Conservation (phyloP, 1,140 invertebrate genomes). For the Aphis gossypii region DNA sequence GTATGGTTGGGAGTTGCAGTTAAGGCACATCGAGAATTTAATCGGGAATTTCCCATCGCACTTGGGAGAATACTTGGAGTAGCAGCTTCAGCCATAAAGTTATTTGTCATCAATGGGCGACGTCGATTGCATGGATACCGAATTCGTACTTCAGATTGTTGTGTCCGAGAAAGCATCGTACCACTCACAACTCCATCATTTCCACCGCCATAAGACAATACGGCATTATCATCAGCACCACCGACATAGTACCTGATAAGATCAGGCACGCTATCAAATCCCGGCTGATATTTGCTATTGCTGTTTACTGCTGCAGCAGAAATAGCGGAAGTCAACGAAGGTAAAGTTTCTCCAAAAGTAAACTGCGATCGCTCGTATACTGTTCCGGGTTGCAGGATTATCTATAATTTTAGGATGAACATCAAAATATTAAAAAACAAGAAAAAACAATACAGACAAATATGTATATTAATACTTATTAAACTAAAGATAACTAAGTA, state of each 20-base stretch:
- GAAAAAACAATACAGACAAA: not conserved
- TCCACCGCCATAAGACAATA: constrained; percentile 64
- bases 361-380: constrained; percentile 86
- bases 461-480: not conserved
- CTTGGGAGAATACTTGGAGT: not conserved
- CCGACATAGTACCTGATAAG: constrained; percentile 95
- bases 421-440: not conserved
- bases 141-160: constrained; percentile 82
- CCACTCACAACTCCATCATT: not conserved
- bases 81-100: too few species aligned
- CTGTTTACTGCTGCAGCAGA: not conserved
- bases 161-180: not conserved
- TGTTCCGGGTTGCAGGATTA: constrained; percentile 85
- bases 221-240: constrained; percentile 67
- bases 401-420: constrained; percentile 66
- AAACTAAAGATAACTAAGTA: not conserved
- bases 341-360: constrained; percentile 5
- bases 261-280: constrained; percentile 91
- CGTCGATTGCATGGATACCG: constrained; percentile 77
- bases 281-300: constrained; percentile 61
- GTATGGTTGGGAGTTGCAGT: too few species aligned
- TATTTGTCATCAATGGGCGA: constrained; percentile 70
- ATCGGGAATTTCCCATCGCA: too few species aligned
- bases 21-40: too few species aligned
- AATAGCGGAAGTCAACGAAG: not conserved